Evolutionary conservation across 2,888 invertebrate genomes (phyloP).

Genomic region (Bembecia ichneumoniformis): DNA sequence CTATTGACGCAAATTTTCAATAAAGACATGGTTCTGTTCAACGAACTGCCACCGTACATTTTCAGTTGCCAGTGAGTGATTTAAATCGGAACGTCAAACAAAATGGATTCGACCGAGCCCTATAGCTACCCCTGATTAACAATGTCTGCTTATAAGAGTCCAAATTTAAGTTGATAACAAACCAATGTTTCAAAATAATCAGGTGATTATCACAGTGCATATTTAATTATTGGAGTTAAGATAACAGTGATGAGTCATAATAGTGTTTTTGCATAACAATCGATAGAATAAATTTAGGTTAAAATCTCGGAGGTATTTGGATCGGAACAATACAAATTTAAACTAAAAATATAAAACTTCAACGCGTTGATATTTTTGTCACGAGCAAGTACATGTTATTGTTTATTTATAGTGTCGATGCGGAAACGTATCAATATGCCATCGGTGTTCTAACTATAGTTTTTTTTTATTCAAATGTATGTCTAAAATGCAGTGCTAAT

Average conservation of each 20-base stretch:
- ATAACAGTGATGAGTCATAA: constrained; percentile 44
- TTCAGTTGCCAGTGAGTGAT: neutral
- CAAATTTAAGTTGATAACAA: constrained; percentile 46
- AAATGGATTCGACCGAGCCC: constrained; percentile 17
- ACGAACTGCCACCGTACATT: neutral
- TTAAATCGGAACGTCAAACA: constrained; percentile 12
- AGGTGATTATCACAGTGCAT: constrained; percentile 46
- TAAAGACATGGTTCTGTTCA: neutral
- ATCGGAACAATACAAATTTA: constrained; percentile 47
- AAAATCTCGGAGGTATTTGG: constrained; percentile 58
- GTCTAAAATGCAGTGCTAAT: constrained; percentile 35
- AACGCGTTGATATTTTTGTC: constrained; percentile 35
- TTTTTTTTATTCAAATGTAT: constrained; percentile 38
- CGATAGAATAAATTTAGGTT: constrained; percentile 70
- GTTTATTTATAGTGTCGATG: constrained; percentile 63
- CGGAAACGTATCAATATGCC: constrained; percentile 64
- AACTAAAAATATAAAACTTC: constrained; percentile 40
- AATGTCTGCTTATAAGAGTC: constrained; percentile 64
- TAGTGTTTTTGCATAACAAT: constrained; percentile 70
- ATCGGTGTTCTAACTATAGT: constrained; percentile 44
- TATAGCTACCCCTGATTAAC: constrained; percentile 31
- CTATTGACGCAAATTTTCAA: neutral
- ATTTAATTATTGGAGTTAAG: constrained; percentile 27
- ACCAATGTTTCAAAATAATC: constrained; percentile 34
- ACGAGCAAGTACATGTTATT: constrained; percentile 48